Evolutionary conservation across 2,797 vertebrate species (phyloP).

Genomic region (Pangasius krempfi): DNA sequence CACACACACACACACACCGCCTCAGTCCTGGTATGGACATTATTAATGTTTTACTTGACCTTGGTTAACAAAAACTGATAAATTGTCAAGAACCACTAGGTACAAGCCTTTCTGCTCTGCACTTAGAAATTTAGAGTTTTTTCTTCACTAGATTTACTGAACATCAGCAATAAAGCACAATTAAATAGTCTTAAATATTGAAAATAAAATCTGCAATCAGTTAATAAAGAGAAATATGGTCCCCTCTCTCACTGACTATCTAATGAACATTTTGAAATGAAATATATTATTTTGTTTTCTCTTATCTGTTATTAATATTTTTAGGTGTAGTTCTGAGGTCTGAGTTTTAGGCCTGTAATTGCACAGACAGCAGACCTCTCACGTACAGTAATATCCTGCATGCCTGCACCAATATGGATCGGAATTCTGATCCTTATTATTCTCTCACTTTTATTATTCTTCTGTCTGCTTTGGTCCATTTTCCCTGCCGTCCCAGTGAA

Average conservation of each 20-base stretch:
- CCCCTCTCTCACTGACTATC: not conserved
- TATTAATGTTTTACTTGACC: not conserved
- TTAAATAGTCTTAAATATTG: not conserved
- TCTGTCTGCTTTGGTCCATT: constrained; percentile 6
- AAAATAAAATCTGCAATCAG: not conserved
- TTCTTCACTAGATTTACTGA: not conserved
- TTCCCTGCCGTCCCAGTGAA: constrained; percentile 39
- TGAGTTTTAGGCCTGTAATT: not conserved
- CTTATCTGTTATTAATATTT: not conserved
- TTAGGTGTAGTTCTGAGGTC: not conserved
- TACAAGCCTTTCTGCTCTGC: not conserved
- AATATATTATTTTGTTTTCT: not conserved
- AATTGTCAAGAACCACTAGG: not conserved
- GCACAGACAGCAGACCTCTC: not conserved
- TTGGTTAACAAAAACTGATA: not conserved
- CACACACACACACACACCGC: not conserved
- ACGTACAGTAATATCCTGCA: constrained; percentile 50
- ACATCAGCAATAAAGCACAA: too few relatives aligned
- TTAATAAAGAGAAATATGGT: not conserved
- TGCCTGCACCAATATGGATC: constrained; percentile 10
- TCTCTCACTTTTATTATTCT: not conserved
- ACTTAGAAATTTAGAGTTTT: not conserved
- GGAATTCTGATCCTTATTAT: constrained; percentile 20
- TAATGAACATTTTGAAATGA: too few relatives aligned
- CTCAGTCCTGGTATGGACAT: not conserved